Conservation (phyloP, 2,113 vertebrate genomes). For the Megaceryle maxima region DNA sequence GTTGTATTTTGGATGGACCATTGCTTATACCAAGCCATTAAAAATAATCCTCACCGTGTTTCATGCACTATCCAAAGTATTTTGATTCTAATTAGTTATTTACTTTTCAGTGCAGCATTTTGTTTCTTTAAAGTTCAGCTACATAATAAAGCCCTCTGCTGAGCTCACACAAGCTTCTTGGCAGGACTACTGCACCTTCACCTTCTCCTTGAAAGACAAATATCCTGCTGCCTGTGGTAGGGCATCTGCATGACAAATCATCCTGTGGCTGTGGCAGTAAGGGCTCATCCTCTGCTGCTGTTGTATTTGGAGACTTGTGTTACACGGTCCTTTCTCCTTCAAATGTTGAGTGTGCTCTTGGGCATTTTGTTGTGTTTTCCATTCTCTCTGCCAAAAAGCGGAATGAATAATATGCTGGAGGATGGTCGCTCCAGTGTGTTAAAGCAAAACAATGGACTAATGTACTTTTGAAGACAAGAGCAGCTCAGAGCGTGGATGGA, state of each 20-base stretch:
- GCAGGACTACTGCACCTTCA: neutral
- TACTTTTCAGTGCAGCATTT: neutral
- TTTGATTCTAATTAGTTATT: neutral
- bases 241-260: fast-evolving
- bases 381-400: conserved; percentile 10
- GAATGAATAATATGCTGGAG: neutral
- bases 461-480: conserved; percentile 20
- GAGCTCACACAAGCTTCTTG: neutral
- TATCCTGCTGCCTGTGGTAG: neutral
- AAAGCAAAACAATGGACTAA: conserved; percentile 39
- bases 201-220: neutral
- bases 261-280: neutral
- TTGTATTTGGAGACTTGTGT: neutral
- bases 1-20: neutral
- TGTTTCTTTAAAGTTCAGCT: neutral
- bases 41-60: neutral
- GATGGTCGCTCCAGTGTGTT: conserved; percentile 24
- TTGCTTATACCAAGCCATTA: neutral
- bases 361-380: neutral
- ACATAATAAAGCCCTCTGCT: neutral
- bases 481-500: neutral
- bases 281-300: neutral
- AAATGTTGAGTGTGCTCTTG: neutral
- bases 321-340: neutral
- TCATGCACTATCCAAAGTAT: neutral